Conservation (phyloP, 2,888 invertebrate genomes). For the Rhaphigaster nebulosa region DNA sequence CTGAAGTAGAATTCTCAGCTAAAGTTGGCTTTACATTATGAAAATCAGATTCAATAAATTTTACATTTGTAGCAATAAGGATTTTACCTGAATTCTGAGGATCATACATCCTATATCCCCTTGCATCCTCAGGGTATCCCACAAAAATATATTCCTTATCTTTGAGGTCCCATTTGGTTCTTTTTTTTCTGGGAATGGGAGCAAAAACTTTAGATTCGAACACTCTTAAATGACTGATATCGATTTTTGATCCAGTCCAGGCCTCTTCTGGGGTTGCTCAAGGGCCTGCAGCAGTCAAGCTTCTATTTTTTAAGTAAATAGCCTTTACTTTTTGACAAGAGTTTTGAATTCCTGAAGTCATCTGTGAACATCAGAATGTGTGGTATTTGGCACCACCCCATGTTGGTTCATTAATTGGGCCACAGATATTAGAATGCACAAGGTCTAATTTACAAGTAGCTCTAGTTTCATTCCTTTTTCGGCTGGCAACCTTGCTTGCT, state of each 20-base stretch:
- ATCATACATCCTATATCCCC: slow-evolving; percentile 59
- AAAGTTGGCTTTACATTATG: not conserved
- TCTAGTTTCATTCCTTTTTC: slow-evolving; percentile 51
- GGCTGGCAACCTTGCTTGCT: slow-evolving; percentile 51
- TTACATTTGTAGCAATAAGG: slow-evolving; percentile 18
- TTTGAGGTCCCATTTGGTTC: slow-evolving; percentile 53
- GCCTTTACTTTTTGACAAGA: slow-evolving; percentile 66
- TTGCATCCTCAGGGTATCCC: slow-evolving; percentile 60
- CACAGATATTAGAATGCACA: slow-evolving; percentile 65
- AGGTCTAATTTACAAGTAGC: slow-evolving; percentile 62
- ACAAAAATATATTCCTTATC: slow-evolving; percentile 52
- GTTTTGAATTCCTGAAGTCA: slow-evolving; percentile 65
- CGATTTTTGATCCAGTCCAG: slow-evolving; percentile 52
- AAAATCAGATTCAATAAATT: slow-evolving; percentile 45
- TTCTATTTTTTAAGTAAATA: too few relatives aligned
- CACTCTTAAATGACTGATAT: slow-evolving; percentile 59
- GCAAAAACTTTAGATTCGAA: slow-evolving; percentile 61
- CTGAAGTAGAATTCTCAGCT: too few relatives aligned
- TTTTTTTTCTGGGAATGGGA: slow-evolving; percentile 51
- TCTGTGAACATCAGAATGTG: slow-evolving; percentile 64
- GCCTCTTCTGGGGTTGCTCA: too few relatives aligned
- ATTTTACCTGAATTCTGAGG: slow-evolving; percentile 32
- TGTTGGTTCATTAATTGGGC: slow-evolving; percentile 62
- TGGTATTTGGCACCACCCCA: slow-evolving; percentile 63
- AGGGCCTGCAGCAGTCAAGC: too few relatives aligned